Percentiles rank a stretch among this genome's conserved stretches.
Conservation (phyloP, 2,888 invertebrate species). For the Synanthedon tipuliformis region DNA sequence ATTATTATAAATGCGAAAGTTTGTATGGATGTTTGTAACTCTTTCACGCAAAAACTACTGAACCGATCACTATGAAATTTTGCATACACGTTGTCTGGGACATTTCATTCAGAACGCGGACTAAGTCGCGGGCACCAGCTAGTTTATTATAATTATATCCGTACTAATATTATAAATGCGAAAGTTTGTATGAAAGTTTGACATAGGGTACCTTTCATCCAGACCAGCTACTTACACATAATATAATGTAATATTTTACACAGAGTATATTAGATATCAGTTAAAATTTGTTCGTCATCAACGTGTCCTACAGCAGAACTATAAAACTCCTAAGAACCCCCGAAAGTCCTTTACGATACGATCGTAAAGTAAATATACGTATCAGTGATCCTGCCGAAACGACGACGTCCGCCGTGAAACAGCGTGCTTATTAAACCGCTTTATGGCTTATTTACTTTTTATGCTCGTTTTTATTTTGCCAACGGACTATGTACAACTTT, state of each 20-base stretch:
- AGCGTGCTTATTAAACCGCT: conserved; percentile 41
- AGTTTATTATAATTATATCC: too few species aligned
- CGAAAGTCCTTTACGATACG: conserved; percentile 33
- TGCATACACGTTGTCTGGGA: too few species aligned
- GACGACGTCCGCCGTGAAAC: conserved; percentile 33
- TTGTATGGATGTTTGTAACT: too few species aligned
- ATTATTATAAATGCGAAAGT: too few species aligned
- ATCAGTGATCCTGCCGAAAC: conserved; percentile 30
- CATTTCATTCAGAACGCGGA: too few species aligned
- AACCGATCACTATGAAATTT: too few species aligned
- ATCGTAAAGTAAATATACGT: conserved; percentile 42
- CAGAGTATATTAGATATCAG: neutral
- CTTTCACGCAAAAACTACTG: too few species aligned
- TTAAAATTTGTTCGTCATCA: neutral
- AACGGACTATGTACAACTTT: neutral
- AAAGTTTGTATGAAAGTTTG: too few species aligned
- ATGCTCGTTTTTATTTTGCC: conserved; percentile 24
- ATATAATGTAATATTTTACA: neutral
- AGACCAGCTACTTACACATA: too few species aligned
- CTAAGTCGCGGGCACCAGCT: too few species aligned
- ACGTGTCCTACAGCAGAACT: conserved; percentile 5
- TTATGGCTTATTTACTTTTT: conserved; percentile 42
- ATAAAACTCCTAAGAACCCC: conserved; percentile 21
- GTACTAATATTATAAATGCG: too few species aligned
- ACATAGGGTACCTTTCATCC: too few species aligned